Conservation (phyloP, 1,140 invertebrate species). For the Parapsyche elsis region DNA sequence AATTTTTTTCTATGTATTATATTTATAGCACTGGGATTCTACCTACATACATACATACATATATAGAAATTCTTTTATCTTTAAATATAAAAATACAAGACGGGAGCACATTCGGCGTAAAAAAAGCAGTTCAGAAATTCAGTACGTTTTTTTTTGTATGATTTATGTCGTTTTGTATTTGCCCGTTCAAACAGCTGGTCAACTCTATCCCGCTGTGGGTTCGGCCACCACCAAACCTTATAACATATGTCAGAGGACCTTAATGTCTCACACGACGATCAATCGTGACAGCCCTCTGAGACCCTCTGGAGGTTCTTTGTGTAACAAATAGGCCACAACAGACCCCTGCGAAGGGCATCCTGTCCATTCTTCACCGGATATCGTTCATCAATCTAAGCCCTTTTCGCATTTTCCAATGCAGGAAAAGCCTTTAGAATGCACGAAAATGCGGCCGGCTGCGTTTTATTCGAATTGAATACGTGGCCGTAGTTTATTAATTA, state of each 20-base stretch:
- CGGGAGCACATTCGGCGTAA: too few relatives aligned
- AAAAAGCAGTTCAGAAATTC: too few relatives aligned
- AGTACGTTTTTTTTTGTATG: not conserved
- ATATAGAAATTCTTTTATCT: too few relatives aligned
- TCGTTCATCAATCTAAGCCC: constrained; percentile 9
- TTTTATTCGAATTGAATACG: too few relatives aligned
- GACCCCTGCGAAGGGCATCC: not conserved
- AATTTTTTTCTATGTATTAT: too few relatives aligned
- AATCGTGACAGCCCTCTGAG: not conserved
- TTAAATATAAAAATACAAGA: too few relatives aligned
- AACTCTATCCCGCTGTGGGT: too few relatives aligned
- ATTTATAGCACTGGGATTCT: too few relatives aligned
- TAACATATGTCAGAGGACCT: constrained; percentile 3
- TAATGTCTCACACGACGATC: constrained; percentile 11
- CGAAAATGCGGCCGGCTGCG: not conserved
- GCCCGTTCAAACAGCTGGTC: not conserved
- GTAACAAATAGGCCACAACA: constrained; percentile 20
- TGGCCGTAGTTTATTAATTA: too few relatives aligned
- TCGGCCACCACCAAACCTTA: not conserved
- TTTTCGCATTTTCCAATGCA: too few relatives aligned
- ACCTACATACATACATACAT: too few relatives aligned
- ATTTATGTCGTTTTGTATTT: constrained; percentile 2
- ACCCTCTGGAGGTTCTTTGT: constrained; percentile 5
- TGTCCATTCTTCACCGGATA: constrained; percentile 1
- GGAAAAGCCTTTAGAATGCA: not conserved